Percentiles rank a stretch among this genome's conserved stretches.
Conservation (phyloP, 2,888 invertebrate genomes). For the Pterostichus madidus region DNA sequence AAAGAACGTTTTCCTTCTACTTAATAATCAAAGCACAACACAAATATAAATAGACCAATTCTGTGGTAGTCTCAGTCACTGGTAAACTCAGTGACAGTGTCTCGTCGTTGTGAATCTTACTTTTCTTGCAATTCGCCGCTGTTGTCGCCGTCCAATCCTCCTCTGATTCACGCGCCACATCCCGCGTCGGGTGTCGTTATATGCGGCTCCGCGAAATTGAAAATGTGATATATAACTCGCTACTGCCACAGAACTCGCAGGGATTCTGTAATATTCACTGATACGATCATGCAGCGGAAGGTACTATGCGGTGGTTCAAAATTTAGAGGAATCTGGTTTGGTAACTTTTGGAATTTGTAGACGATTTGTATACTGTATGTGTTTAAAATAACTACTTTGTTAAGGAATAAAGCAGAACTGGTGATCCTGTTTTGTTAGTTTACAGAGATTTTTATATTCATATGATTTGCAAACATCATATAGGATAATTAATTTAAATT, state of each 20-base stretch:
- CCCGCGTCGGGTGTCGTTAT: not conserved
- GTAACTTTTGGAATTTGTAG: not conserved
- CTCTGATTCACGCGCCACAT: constrained; percentile 1
- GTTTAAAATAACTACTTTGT: not conserved
- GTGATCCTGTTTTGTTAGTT: too few relatives aligned
- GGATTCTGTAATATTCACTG: not conserved
- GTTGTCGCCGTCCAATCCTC: not conserved
- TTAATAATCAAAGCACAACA: not conserved
- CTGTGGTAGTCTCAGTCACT: constrained; percentile 13
- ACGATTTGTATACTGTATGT: not conserved
- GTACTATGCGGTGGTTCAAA: too few relatives aligned
- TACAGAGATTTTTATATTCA: too few relatives aligned
- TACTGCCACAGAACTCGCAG: not conserved
- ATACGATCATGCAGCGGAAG: too few relatives aligned
- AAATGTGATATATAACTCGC: constrained; percentile 15
- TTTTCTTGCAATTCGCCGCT: not conserved
- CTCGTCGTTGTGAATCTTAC: not conserved
- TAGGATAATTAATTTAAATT: too few relatives aligned
- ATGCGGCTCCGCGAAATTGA: constrained; percentile 11
- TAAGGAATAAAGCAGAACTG: too few relatives aligned
- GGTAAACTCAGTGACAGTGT: constrained; percentile 25
- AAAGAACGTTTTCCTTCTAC: too few relatives aligned
- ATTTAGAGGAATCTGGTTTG: not conserved
- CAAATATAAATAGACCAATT: constrained; percentile 34
- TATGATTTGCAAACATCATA: too few relatives aligned